Conservation (phyloP, 2,888 invertebrate species). For the Choristoneura rosaceana region DNA sequence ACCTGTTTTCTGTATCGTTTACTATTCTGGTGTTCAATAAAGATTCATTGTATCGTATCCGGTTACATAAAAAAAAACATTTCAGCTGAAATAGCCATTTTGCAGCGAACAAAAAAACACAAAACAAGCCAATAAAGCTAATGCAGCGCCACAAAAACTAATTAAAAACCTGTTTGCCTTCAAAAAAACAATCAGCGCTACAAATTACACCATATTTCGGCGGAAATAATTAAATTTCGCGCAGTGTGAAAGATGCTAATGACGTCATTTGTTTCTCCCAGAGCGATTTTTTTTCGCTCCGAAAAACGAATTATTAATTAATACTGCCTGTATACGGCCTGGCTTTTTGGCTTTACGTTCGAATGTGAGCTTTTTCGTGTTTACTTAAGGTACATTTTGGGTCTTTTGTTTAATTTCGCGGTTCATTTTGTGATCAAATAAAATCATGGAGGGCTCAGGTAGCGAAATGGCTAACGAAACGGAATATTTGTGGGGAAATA, state of each 20-base stretch:
- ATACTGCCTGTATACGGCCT: conserved; percentile 39
- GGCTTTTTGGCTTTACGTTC: neutral
- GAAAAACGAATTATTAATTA: conserved; percentile 49
- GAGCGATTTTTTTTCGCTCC: conserved; percentile 44
- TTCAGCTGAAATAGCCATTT: neutral
- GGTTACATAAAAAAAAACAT: too few species aligned
- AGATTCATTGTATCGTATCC: too few species aligned
- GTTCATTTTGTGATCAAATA: conserved; percentile 43
- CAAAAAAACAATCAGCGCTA: conserved; percentile 35
- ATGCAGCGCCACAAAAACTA: conserved; percentile 19
- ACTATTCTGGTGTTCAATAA: too few species aligned
- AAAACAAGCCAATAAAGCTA: conserved; percentile 15
- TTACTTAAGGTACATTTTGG: conserved; percentile 14
- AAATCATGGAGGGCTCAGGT: conserved; percentile 37
- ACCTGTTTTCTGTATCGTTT: too few species aligned
- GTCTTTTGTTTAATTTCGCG: conserved; percentile 18
- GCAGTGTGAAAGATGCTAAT: conserved; percentile 46
- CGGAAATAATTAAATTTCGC: conserved; percentile 46
- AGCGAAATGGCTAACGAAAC: conserved; percentile 40
- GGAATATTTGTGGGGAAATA: conserved; percentile 15
- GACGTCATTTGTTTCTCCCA: conserved; percentile 49
- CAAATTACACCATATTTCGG: conserved; percentile 40
- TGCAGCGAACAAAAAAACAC: neutral
- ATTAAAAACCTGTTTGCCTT: conserved; percentile 34
- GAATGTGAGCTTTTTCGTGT: neutral